These are phyloP conservation scores for Cheiracanthium punctorium DNA, from an alignment of 2,888 invertebrate genomes.

Conservation along the genomic window DNA sequence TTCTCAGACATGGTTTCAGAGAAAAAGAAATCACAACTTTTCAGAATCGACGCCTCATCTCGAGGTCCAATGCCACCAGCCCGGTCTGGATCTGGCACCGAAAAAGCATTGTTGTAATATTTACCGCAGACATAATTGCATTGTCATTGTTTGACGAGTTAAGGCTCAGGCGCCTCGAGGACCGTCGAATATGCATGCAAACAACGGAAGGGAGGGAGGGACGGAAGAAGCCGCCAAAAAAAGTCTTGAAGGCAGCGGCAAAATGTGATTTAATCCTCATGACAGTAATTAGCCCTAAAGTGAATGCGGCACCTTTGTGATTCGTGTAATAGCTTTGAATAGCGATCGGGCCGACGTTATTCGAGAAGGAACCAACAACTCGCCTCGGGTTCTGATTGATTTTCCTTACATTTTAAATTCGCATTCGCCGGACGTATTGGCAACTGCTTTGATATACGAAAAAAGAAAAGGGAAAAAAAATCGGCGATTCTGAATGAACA, in stretches of 20 bases:
- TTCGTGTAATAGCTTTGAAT: conserved; percentile 67
- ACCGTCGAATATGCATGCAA: conserved; percentile 41
- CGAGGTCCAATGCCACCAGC: neutral
- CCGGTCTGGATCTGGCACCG: neutral
- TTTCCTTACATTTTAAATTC: neutral
- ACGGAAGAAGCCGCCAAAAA: conserved; percentile 18
- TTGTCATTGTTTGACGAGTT: conserved; percentile 47
- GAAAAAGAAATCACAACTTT: too few relatives aligned
- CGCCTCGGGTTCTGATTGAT: neutral
- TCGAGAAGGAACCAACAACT: neutral
- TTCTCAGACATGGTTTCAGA: too few relatives aligned
- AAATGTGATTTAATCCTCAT: conserved; percentile 69
- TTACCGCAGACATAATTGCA: conserved; percentile 37
- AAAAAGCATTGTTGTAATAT: neutral
- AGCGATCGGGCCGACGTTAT: neutral
- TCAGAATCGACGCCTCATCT: neutral
- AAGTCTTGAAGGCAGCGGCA: conserved; percentile 58
- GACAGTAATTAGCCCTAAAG: conserved; percentile 68
- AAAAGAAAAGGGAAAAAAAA: too few relatives aligned
- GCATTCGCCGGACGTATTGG: neutral
- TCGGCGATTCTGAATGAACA: too few relatives aligned
- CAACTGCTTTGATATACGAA: too few relatives aligned
- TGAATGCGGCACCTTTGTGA: conserved; percentile 67
- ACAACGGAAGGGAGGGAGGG: conserved; percentile 10
- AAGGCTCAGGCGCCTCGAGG: conserved; percentile 19